phyloP scores from a whole-genome alignment of 2,888 invertebrate genomes.

The Caenorhabditis sinica region DNA sequence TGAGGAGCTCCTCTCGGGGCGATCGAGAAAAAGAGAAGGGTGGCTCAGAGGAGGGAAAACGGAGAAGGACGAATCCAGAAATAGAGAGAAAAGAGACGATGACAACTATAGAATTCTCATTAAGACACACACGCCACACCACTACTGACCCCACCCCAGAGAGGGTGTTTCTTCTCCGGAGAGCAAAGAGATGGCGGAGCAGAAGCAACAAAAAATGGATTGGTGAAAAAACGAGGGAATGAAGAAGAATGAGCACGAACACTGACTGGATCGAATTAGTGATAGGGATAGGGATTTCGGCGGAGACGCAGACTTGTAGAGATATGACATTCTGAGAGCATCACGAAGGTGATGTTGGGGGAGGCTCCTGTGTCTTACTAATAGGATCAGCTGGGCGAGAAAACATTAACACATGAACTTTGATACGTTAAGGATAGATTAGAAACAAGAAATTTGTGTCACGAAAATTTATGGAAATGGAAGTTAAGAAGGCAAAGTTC shows the following conservation, averaged over 20 bases:
- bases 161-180: conserved; percentile 10
- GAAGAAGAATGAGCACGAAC: conserved; percentile 27
- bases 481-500: background rate
- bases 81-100: conserved; percentile 15
- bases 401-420: conserved; percentile 31
- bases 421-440: conserved; percentile 12
- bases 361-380: conserved; percentile 22
- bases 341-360: too few relatives aligned
- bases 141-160: conserved; percentile 21
- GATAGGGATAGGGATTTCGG: conserved; percentile 27
- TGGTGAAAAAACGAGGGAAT: conserved; percentile 13
- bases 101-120: conserved; percentile 54
- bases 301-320: conserved; percentile 33
- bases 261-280: conserved; percentile 40
- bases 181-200: background rate
- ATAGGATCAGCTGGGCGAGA: conserved; percentile 20
- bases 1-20: conserved; percentile 11
- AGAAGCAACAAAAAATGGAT: conserved; percentile 8
- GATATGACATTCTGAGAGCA: conserved; percentile 7
- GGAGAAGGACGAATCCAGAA: conserved; percentile 40
- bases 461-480: background rate
- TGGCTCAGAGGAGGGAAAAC: conserved; percentile 9
- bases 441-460: background rate
- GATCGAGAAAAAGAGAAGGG: conserved; percentile 32
- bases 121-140: conserved; percentile 45